These are phyloP conservation scores for Colistium nudipinnis DNA, from an alignment of 2,113 vertebrate species.

Conservation along the genomic window DNA sequence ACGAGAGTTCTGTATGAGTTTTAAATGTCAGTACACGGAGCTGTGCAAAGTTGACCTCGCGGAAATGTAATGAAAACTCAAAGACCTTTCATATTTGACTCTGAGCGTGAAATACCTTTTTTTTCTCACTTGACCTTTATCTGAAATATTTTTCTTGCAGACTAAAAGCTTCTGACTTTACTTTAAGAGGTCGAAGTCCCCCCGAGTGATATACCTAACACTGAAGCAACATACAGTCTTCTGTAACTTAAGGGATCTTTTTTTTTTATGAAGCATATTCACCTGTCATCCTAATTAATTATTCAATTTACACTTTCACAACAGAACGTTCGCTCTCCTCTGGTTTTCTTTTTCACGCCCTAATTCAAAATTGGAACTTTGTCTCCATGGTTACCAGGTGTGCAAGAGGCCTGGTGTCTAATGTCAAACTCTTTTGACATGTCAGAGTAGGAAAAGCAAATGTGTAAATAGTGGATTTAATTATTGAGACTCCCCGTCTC, in stretches of 20 bases:
- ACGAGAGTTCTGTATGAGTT: neutral
- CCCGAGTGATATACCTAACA: neutral
- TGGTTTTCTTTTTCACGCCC: conserved; percentile 25
- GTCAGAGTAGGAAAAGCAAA: neutral
- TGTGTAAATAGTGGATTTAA: neutral
- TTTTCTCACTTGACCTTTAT: conserved; percentile 10
- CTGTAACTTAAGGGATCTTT: neutral
- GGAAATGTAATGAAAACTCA: neutral
- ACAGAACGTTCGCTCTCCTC: conserved; percentile 15
- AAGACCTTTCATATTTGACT: neutral
- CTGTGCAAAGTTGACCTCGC: neutral
- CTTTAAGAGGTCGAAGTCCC: neutral
- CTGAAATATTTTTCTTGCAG: neutral
- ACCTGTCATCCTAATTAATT: too few relatives aligned
- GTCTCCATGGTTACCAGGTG: conserved; percentile 52
- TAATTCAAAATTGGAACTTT: conserved; percentile 22
- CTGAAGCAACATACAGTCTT: neutral
- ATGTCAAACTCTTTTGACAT: conserved; percentile 15
- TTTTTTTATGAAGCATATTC: too few relatives aligned
- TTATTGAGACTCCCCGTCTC: neutral
- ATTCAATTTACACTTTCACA: too few relatives aligned
- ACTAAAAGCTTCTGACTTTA: neutral
- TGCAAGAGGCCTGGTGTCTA: conserved; percentile 1
- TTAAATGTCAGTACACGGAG: conserved; percentile 6
- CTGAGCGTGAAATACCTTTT: neutral